A percentile compares a stretch with the other conserved stretches of the same genome.
Evolutionary conservation across 2,797 vertebrate species (phyloP).

Genomic region (Clamator glandarius): DNA sequence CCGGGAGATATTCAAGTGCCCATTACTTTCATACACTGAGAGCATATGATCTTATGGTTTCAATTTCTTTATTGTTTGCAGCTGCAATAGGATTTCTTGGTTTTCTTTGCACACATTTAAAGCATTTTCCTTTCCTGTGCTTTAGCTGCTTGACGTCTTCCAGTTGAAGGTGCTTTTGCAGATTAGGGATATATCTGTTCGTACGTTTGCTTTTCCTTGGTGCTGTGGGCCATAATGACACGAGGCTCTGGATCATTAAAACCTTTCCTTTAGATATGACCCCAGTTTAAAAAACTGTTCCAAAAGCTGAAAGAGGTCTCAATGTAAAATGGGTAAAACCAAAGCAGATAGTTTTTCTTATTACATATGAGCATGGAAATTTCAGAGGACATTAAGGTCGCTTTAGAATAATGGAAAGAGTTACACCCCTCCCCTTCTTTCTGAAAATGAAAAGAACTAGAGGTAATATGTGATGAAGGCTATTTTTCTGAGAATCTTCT

Average conservation of each 20-base stretch:
- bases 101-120: neutral
- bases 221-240: neutral
- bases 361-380: neutral
- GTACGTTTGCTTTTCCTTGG: neutral
- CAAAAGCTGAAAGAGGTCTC: neutral
- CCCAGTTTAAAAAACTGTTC: neutral
- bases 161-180: neutral
- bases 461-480: neutral
- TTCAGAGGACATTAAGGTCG: neutral
- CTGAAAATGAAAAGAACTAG: neutral
- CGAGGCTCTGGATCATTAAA: neutral
- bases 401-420: neutral
- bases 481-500: neutral
- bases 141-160: neutral
- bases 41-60: neutral
- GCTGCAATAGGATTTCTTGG: neutral
- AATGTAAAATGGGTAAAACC: neutral
- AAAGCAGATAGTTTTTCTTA: neutral
- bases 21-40: neutral
- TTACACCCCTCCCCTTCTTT: neutral
- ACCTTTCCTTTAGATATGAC: neutral
- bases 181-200: neutral
- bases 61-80: neutral
- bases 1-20: neutral
- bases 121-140: neutral